Base-by-base conservation (phyloP, 2,888 invertebrate species). In the Ptilodon capucinus region DNA sequence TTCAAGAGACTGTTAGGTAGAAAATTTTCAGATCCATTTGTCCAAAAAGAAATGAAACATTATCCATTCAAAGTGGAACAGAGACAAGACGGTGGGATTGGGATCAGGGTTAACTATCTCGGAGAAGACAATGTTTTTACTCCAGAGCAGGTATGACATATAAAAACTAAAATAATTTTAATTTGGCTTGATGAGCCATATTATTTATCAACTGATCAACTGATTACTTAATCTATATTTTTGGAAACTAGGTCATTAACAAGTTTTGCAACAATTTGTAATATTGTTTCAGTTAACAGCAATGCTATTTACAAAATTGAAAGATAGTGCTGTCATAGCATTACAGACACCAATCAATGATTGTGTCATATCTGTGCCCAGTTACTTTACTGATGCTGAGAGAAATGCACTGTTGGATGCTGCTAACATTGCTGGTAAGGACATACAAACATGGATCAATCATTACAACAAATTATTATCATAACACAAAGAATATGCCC, bases 231-330 rank as follows among this genome's bases (percentile, higher is more conserved):
- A 35, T 11, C 17, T 18, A 4, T 32, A 32, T 46, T 19, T 36
- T 48, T 14, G 28, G 28, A 28, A 32, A 16, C 13, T 40, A 41
- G 30, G 36, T 38, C 42, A 51, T 40, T 40, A 35, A 11, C 7
- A 34, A 17, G 46, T 44, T 25, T 25, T 23, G 13, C 9, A 39
- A 17, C 7, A 30, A 5, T 13, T 19, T 23, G 13, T 4, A 43
- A 16, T 25, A 11, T 23, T n/a, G 53, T 73, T 74, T 48, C 74
- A 91, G 92, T 94, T 99, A 66, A 95, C 97, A 38, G 98, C 97
- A 13, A 99, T 99, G 97, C 91, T 99, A 60, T 95, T 99, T 64
- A 98, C 98, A 28, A 99, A 99, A 88, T 91, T 99, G 57, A 99
- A 98, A 87, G 97, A 97, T 70, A 95, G 95, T 57, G 96, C 99